Conservation (phyloP, 2,888 invertebrate species). For the Hypena proboscidalis region DNA sequence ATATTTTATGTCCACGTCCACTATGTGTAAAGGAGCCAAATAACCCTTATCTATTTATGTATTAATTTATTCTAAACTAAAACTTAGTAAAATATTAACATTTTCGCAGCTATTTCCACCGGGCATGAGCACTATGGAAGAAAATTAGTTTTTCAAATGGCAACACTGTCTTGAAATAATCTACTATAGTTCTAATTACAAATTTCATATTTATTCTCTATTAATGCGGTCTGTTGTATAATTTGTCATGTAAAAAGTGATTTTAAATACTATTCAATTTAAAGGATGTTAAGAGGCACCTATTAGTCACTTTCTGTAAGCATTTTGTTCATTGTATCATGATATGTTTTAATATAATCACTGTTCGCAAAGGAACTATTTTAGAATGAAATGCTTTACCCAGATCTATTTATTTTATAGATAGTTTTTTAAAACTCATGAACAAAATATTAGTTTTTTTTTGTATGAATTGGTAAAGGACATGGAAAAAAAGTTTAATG, state of each 20-base stretch:
- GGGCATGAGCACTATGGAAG: constrained; percentile 10
- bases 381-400: constrained; percentile 1
- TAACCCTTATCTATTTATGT: no score
- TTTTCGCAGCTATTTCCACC: constrained; percentile 6
- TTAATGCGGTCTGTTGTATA: neutral
- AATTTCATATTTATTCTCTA: neutral
- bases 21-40: no score
- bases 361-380: constrained; percentile 12
- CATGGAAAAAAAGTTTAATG: neutral
- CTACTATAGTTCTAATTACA: constrained; percentile 12
- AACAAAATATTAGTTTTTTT: neutral
- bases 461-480: constrained; percentile 2
- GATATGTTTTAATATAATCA: constrained; percentile 40
- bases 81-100: neutral
- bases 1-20: no score
- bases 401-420: constrained; percentile 2
- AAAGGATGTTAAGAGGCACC: neutral
- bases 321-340: constrained; percentile 10
- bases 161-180: constrained; percentile 19
- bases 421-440: neutral
- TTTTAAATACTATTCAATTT: neutral
- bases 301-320: constrained; percentile 11
- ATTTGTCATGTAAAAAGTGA: constrained; percentile 2
- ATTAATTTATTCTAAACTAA: no score
- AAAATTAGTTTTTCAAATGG: constrained; percentile 16